Percentiles rank a stretch among this genome's conserved stretches.
These are phyloP conservation scores for Megaustenia siamemsis DNA, from an alignment of 2,888 invertebrate species.

Conservation along the genomic window DNA sequence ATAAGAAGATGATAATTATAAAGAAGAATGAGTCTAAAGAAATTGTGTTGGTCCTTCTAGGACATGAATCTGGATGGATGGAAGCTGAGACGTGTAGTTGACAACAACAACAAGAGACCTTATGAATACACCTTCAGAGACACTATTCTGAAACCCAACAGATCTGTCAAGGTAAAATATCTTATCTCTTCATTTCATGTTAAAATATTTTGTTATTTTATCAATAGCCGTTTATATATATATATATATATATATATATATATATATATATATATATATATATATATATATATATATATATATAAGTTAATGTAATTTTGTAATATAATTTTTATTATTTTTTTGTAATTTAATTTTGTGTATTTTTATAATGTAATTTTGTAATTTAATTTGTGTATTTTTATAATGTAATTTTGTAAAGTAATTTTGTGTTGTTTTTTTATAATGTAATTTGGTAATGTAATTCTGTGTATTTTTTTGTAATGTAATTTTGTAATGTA, in stretches of 20 bases:
- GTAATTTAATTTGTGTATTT: not conserved
- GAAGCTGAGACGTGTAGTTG: conserved; percentile 79
- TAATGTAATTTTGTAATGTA: too few species aligned
- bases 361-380: not conserved
- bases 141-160: conserved; percentile 67
- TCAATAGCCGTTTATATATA: too few species aligned
- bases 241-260: too few species aligned
- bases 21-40: too few species aligned
- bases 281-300: too few species aligned
- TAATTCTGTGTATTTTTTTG: too few species aligned
- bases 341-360: not conserved
- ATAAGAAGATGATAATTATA: too few species aligned
- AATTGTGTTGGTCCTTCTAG: not conserved
- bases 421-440: too few species aligned
- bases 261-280: too few species aligned
- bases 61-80: conserved; percentile 77
- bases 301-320: too few species aligned
- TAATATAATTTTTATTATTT: too few species aligned
- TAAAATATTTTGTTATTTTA: not conserved
- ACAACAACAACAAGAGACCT: conserved; percentile 68
- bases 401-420: not conserved
- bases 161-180: conserved; percentile 71
- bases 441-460: too few species aligned
- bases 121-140: conserved; percentile 68
- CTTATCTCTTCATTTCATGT: not conserved